Evolutionary conservation across 2,797 vertebrate genomes (phyloP), one percentile per base, ranked within the genome.

Genomic region (Scomberomorus guttatus): DNA sequence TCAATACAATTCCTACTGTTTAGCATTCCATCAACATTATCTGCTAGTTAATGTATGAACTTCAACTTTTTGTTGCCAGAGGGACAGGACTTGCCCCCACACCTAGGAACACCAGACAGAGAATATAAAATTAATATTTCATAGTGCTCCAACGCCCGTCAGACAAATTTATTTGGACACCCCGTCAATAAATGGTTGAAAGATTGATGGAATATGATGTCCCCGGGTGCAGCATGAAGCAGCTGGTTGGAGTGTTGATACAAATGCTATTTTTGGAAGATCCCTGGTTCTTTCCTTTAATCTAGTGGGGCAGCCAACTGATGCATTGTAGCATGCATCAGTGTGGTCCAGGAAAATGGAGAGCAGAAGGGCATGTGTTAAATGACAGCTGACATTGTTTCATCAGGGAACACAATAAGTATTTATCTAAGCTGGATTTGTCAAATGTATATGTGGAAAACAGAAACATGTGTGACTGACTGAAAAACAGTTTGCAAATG

Each of bases 111-210:
- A 90, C 85, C 77, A 79, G 84, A 82, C 77, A 90, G 81, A 87
- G 77, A 92, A 93, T 89, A 90, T 85, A 86, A 91, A 93, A 94
- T 94, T 82, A 92, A 95, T 94, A 95, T 95, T 95, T 93, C 90
- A 95, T 89, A 76, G 85, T 67, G 80, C 90, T 88, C 89, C 81
- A 90, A 81, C 50, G 56, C 75, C 87, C 64, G 72, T 93, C 93
- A 94, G 83, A 90, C 94, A 95, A 94, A 95, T 95, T 90, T 88
- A 88, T 94, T 92, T 93, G 86, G 95, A 95, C 93, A 92, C 92
- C 77, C 88, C 72, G 79, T 95, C 95, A 96, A 95, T 95, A 95
- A 88, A 82, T 88, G 87, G 83, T 79, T 93, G 90, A 93, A 93
- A 94, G 92, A 95, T 92, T 94, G 94, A 95, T 95, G 86, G 88